phyloP scores from a whole-genome alignment of 2,113 vertebrate species.

The Pelmatolapia mariae region DNA sequence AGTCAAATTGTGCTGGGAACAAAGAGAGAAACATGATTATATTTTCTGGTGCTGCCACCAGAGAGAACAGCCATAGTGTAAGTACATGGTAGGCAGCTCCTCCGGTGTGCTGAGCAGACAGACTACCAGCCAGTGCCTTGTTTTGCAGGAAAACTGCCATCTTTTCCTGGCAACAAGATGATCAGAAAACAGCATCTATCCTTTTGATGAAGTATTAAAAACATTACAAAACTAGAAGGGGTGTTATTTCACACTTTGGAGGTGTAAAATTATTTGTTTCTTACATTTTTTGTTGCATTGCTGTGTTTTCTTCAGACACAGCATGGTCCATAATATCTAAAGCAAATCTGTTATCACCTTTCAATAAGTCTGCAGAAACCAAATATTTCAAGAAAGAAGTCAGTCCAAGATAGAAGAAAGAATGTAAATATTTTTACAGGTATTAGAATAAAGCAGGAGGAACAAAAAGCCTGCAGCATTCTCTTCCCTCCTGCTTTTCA shows the following conservation, averaged over 20 bases:
- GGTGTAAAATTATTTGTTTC: background rate
- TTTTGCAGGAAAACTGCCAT: background rate
- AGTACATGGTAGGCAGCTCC: background rate
- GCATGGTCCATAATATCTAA: background rate
- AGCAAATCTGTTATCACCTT: background rate
- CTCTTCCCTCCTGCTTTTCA: background rate
- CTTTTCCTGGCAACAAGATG: background rate
- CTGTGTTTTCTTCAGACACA: slow-evolving; percentile 13
- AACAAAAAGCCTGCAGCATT: background rate
- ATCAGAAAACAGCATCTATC: slow-evolving; percentile 18
- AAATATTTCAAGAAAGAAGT: background rate
- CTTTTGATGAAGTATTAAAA: background rate
- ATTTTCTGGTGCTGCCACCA: background rate
- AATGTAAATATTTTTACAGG: background rate
- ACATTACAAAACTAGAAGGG: background rate
- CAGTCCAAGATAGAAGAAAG: background rate
- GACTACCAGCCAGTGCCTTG: background rate
- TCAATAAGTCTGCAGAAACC: background rate
- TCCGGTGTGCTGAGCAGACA: background rate
- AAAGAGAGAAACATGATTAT: background rate
- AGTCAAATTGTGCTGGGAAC: background rate
- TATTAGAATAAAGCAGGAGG: background rate
- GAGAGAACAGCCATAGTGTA: background rate
- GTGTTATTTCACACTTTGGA: background rate
- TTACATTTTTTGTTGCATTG: background rate